These are phyloP conservation scores for Telmatherina bonti DNA, from an alignment of 2,797 vertebrate genomes.

Conservation along the genomic window DNA sequence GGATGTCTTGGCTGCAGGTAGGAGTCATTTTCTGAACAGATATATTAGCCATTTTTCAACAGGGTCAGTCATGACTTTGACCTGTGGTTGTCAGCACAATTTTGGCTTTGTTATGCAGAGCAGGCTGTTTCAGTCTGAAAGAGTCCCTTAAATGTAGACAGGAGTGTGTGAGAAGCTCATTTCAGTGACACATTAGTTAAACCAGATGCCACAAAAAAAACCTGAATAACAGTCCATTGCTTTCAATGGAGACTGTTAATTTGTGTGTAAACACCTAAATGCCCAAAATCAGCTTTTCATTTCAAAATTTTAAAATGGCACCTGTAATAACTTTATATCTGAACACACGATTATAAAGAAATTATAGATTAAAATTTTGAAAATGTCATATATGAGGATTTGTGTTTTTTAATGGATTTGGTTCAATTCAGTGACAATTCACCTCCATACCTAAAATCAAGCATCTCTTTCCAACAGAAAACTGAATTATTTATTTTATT, in stretches of 20 bases:
- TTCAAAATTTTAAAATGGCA: too few species aligned
- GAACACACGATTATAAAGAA: too few species aligned
- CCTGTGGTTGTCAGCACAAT: slow-evolving; percentile 52
- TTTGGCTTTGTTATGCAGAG: slow-evolving; percentile 56
- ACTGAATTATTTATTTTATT: too few species aligned
- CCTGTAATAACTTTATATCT: too few species aligned
- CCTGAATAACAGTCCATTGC: neutral
- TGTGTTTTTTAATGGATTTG: too few species aligned
- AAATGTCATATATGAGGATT: too few species aligned
- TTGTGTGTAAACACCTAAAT: neutral
- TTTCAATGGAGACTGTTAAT: slow-evolving; percentile 1
- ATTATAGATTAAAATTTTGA: too few species aligned
- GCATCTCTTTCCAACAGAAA: too few species aligned
- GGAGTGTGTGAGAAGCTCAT: neutral
- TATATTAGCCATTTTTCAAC: slow-evolving; percentile 66
- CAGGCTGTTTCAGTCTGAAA: slow-evolving; percentile 36
- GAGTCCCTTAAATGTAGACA: slow-evolving; percentile 19
- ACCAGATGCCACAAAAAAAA: neutral
- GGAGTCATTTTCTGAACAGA: slow-evolving; percentile 49
- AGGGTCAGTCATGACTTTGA: slow-evolving; percentile 57
- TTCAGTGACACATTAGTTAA: slow-evolving; percentile 15
- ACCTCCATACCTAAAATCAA: too few species aligned
- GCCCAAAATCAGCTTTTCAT: too few species aligned
- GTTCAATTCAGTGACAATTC: too few species aligned
- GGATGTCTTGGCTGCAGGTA: slow-evolving; percentile 56